Evolutionary conservation across 2,888 invertebrate species (phyloP).

Genomic region (Heliconius erato): DNA sequence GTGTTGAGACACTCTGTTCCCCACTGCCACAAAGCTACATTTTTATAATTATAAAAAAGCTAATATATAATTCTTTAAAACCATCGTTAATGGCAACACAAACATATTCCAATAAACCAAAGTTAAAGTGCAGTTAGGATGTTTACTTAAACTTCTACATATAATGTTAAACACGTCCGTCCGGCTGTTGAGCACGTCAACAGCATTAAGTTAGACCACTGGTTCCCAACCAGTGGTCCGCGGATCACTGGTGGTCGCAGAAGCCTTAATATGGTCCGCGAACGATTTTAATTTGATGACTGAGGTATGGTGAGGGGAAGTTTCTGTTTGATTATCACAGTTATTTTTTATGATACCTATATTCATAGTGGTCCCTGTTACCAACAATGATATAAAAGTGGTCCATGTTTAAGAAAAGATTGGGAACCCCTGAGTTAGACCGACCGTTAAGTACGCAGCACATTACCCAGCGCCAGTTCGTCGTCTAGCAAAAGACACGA

Average conservation of each 20-base stretch:
- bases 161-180: constrained; percentile 41
- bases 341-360: too few relatives aligned
- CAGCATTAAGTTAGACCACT: constrained; percentile 30
- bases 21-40: neutral
- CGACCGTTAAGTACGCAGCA: constrained; percentile 43
- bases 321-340: too few relatives aligned
- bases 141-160: constrained; percentile 18
- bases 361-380: too few relatives aligned
- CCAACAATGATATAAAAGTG: too few relatives aligned
- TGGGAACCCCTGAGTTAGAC: too few relatives aligned
- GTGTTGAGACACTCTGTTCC: too few relatives aligned
- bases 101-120: neutral
- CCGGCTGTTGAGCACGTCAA: constrained; percentile 43
- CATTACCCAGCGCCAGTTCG: constrained; percentile 34
- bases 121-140: constrained; percentile 31
- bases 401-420: too few relatives aligned
- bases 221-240: too few relatives aligned
- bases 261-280: too few relatives aligned
- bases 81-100: neutral
- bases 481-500: constrained; percentile 31
- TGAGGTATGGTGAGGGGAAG: too few relatives aligned
- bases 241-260: too few relatives aligned
- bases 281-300: too few relatives aligned
- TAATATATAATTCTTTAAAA: neutral
- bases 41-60: neutral